Evolutionary conservation across 1,140 invertebrate genomes (phyloP).

Genomic region (Drepana arcuata): DNA sequence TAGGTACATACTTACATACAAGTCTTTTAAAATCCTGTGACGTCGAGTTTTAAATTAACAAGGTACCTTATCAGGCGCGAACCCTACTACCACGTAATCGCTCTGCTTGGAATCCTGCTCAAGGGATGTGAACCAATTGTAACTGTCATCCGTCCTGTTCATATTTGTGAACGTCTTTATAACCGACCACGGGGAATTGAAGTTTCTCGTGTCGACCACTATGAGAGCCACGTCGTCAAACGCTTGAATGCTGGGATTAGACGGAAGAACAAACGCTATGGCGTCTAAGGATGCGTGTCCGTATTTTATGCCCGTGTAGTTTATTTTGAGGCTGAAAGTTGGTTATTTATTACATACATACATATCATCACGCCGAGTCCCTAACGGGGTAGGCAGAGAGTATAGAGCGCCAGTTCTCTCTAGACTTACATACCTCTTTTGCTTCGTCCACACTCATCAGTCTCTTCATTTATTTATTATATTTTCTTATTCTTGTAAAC

Average conservation of each 20-base stretch:
- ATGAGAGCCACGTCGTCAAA: constrained; percentile 46
- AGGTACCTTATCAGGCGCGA: constrained; percentile 28
- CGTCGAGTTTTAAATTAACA: not conserved
- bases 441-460: too few relatives aligned
- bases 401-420: too few relatives aligned
- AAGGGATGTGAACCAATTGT: not conserved
- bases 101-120: too few relatives aligned
- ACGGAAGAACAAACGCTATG: constrained; percentile 29
- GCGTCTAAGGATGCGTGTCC: constrained; percentile 11
- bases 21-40: too few relatives aligned
- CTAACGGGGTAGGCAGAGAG: too few relatives aligned
- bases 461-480: too few relatives aligned
- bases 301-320: constrained; percentile 30
- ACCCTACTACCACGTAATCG: constrained; percentile 34
- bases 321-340: constrained; percentile 35
- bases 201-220: constrained; percentile 16
- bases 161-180: constrained; percentile 14
- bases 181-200: constrained; percentile 9
- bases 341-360: too few relatives aligned
- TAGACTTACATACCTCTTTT: too few relatives aligned
- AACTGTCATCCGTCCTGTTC: constrained; percentile 24
- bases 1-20: too few relatives aligned
- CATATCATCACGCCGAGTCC: too few relatives aligned
- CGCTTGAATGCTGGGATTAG: constrained; percentile 22
- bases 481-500: too few relatives aligned